Conservation (phyloP, 2,888 invertebrate genomes). For the Aspidapion aeneum region DNA sequence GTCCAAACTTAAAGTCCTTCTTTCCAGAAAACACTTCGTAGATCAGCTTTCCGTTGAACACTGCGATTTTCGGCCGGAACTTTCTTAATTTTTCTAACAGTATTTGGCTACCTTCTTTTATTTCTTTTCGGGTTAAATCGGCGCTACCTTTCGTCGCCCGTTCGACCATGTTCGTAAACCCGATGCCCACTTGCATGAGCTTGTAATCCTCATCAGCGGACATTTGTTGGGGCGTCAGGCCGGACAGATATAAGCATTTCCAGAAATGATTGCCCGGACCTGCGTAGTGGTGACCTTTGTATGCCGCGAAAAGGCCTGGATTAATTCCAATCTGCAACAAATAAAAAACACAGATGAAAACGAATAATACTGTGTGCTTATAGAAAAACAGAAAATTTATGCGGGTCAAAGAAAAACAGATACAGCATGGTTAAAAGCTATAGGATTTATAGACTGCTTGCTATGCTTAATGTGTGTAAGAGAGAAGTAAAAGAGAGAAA, state of each 20-base stretch:
- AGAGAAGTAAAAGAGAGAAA: too few species aligned
- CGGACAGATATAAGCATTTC: slow-evolving; percentile 95
- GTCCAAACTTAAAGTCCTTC: slow-evolving; percentile 95
- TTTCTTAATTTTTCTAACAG: slow-evolving; percentile 86
- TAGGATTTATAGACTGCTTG: too few species aligned
- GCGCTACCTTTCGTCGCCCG: slow-evolving; percentile 95
- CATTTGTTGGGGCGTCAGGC: slow-evolving; percentile 92
- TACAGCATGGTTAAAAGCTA: too few species aligned
- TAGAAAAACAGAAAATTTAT: too few species aligned
- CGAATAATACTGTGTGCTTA: too few species aligned
- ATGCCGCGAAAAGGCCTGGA: slow-evolving; percentile 95
- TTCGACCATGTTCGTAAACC: slow-evolving; percentile 97
- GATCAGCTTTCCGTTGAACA: slow-evolving; percentile 98
- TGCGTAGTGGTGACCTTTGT: slow-evolving; percentile 98
- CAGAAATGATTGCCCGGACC: slow-evolving; percentile 99
- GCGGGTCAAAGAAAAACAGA: too few species aligned
- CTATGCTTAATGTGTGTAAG: too few species aligned
- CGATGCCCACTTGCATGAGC: slow-evolving; percentile 89
- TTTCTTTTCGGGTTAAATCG: slow-evolving; percentile 90
- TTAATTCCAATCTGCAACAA: slow-evolving; percentile 90
- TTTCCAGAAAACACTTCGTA: slow-evolving; percentile 97
- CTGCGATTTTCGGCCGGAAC: slow-evolving; percentile 94
- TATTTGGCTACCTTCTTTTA: slow-evolving; percentile 88
- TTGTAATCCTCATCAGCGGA: slow-evolving; percentile 95
- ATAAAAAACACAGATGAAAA: slow-evolving; percentile 1